phyloP scores from a whole-genome alignment of 2,797 vertebrate genomes.

The Sciaenops ocellatus region DNA sequence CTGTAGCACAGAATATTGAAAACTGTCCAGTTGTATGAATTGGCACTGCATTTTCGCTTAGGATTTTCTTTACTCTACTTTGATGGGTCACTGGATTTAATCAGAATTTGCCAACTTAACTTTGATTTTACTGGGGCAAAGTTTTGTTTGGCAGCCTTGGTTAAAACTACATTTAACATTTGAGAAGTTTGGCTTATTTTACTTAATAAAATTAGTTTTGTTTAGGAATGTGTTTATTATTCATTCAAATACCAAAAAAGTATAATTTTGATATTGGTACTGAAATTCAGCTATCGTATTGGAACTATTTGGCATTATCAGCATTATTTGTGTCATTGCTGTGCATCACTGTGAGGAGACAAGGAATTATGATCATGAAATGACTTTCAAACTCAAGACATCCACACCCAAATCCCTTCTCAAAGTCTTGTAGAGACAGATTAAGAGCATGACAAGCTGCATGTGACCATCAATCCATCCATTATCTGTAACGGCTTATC shows the following conservation, averaged over 20 bases:
- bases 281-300: background rate
- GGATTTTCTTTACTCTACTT: slow-evolving; percentile 5
- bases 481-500: no score
- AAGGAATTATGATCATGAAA: background rate
- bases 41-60: background rate
- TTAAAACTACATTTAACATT: background rate
- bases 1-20: background rate
- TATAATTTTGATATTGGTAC: background rate
- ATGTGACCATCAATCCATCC: background rate
- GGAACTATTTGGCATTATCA: background rate
- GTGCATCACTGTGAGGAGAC: background rate
- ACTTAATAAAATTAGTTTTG: background rate
- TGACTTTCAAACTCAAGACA: background rate
- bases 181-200: background rate
- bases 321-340: background rate
- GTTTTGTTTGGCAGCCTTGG: background rate
- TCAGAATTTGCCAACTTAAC: background rate
- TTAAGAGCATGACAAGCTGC: background rate
- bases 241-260: background rate
- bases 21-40: background rate
- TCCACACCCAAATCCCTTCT: background rate
- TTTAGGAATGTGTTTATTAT: background rate
- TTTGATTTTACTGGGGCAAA: background rate
- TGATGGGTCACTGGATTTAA: background rate
- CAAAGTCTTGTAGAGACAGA: background rate